Evolutionary conservation across 2,797 vertebrate species (phyloP).

Genomic region (Huso huso): DNA sequence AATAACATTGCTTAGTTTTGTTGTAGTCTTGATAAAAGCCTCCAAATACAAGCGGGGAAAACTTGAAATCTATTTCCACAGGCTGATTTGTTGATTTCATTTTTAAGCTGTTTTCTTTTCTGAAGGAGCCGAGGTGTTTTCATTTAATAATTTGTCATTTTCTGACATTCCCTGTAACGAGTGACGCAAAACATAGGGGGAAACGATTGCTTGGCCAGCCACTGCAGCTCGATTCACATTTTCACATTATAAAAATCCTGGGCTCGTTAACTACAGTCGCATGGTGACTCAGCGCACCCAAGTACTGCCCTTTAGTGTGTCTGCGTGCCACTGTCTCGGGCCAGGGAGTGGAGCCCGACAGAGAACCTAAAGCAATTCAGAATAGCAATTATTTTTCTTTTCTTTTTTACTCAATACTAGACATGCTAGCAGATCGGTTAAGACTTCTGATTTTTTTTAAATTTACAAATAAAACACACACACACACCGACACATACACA

Average conservation of each 20-base stretch:
- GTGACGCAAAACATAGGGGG: conserved; percentile 32
- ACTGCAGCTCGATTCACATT: conserved; percentile 36
- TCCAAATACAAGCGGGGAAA: background rate
- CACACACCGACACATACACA: no score
- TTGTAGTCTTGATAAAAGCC: no score
- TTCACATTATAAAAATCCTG: conserved; percentile 31
- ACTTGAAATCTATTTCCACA: background rate
- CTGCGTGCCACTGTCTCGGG: conserved; percentile 28
- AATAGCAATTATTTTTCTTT: no score
- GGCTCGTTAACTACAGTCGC: conserved; percentile 54
- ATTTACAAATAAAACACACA: no score
- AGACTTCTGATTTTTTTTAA: no score
- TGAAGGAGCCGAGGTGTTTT: conserved; percentile 9
- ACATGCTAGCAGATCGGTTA: no score
- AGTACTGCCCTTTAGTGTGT: conserved; percentile 27
- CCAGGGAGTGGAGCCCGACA: conserved; percentile 15
- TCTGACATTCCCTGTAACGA: conserved; percentile 33
- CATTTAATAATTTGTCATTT: conserved; percentile 45
- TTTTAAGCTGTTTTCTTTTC: conserved; percentile 1
- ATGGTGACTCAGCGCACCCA: conserved; percentile 40
- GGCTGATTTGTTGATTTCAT: conserved; percentile 19
- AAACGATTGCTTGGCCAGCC: conserved; percentile 27
- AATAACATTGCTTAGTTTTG: no score
- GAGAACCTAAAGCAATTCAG: background rate
- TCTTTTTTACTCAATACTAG: no score